Percentiles rank a stretch among this genome's conserved stretches.
These are phyloP conservation scores for Dryadula phaetusa DNA, from an alignment of 2,888 invertebrate genomes.

Conservation along the genomic window DNA sequence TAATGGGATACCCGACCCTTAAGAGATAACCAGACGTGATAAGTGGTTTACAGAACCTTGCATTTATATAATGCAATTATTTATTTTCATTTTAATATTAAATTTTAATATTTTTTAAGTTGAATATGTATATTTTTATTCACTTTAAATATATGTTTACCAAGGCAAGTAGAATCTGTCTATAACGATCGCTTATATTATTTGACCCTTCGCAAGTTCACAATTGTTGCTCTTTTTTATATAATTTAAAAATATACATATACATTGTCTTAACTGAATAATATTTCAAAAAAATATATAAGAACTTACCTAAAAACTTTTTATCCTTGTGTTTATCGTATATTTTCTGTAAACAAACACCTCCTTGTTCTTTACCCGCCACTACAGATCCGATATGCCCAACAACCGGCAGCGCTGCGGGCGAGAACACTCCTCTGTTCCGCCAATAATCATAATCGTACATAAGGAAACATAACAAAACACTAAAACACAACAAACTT, in stretches of 20 bases:
- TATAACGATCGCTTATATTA: too few species aligned
- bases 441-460: slow-evolving; percentile 78
- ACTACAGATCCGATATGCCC: slow-evolving; percentile 74
- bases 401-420: slow-evolving; percentile 71
- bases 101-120: background rate
- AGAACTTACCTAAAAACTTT: slow-evolving; percentile 68
- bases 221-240: too few species aligned
- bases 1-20: background rate
- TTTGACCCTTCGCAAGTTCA: too few species aligned
- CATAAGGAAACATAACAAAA: slow-evolving; percentile 62
- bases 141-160: too few species aligned
- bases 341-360: slow-evolving; percentile 74
- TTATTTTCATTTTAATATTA: background rate
- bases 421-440: slow-evolving; percentile 69
- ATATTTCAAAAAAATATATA: background rate
- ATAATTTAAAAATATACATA: too few species aligned
- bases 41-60: background rate
- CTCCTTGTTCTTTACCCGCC: slow-evolving; percentile 74
- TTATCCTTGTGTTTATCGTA: slow-evolving; percentile 70
- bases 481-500: slow-evolving; percentile 50
- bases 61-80: background rate
- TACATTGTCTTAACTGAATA: too few species aligned
- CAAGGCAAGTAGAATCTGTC: too few species aligned
- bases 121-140: background rate
- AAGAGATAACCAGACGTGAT: slow-evolving; percentile 6